Evolutionary conservation across 1,140 invertebrate species (phyloP).

Genomic region (Whitmania pigra): DNA sequence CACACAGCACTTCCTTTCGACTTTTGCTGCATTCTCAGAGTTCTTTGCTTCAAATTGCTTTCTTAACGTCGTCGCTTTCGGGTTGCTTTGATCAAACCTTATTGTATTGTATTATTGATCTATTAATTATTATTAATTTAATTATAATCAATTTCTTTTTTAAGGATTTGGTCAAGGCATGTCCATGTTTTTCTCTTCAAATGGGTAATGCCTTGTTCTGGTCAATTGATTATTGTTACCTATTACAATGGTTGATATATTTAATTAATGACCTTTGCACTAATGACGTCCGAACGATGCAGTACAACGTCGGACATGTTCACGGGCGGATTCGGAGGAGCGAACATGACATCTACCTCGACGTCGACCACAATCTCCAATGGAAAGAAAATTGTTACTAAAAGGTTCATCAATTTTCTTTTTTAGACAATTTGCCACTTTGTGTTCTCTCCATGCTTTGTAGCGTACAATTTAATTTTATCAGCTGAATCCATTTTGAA

Average conservation of each 20-base stretch:
- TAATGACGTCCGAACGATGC: no score
- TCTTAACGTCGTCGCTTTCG: background rate
- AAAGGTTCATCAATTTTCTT: slow-evolving; percentile 56
- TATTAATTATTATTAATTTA: background rate
- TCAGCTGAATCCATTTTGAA: no score
- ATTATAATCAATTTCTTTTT: background rate
- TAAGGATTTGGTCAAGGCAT: no score
- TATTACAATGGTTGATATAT: background rate
- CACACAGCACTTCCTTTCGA: background rate
- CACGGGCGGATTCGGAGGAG: background rate
- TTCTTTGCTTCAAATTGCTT: no score
- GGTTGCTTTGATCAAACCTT: background rate
- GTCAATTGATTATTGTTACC: no score
- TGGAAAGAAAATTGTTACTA: slow-evolving; percentile 90
- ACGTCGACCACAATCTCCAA: slow-evolving; percentile 86
- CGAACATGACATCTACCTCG: slow-evolving; percentile 37
- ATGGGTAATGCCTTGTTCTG: no score
- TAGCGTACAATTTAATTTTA: background rate
- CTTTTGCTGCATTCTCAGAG: no score
- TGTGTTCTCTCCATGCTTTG: background rate
- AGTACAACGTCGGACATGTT: no score
- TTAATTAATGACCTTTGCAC: no score
- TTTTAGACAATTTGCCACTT: background rate
- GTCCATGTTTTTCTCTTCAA: no score
- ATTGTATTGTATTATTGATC: background rate